Percentiles rank a stretch among this genome's conserved stretches.
Evolutionary conservation across 2,797 vertebrate species (phyloP).

Genomic region (Hoplostethus mediterraneus): DNA sequence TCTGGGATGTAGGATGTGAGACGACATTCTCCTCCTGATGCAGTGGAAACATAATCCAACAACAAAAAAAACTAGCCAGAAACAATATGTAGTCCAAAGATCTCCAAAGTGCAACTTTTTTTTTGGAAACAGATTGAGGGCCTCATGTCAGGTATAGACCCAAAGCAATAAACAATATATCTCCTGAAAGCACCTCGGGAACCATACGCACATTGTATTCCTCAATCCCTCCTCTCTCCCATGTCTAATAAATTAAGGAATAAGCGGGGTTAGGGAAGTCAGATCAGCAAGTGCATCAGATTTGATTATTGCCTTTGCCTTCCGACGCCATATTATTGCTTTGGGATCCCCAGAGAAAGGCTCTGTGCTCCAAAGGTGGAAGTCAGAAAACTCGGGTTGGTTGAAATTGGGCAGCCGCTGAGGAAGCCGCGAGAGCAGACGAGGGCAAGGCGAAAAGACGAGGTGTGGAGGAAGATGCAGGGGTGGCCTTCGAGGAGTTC

Average conservation of each 20-base stretch:
- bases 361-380: slow-evolving; percentile 62
- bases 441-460: slow-evolving; percentile 40
- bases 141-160: slow-evolving; percentile 54
- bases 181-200: slow-evolving; percentile 66
- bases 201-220: slow-evolving; percentile 52
- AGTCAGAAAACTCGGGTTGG: slow-evolving; percentile 46
- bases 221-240: slow-evolving; percentile 54
- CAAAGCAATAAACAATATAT: slow-evolving; percentile 82
- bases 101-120: slow-evolving; percentile 32
- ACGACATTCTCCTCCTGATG: not conserved
- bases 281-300: slow-evolving; percentile 76
- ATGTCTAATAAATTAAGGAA: slow-evolving; percentile 85
- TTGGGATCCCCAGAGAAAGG: slow-evolving; percentile 74
- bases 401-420: slow-evolving; percentile 51
- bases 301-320: slow-evolving; percentile 84
- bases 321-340: slow-evolving; percentile 82
- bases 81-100: slow-evolving; percentile 41
- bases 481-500: slow-evolving; percentile 62
- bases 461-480: slow-evolving; percentile 23
- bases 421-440: slow-evolving; percentile 41
- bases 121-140: slow-evolving; percentile 31
- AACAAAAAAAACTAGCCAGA: slow-evolving; percentile 11
- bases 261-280: slow-evolving; percentile 79
- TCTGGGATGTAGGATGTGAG: not conserved
- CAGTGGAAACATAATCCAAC: slow-evolving; percentile 17